Evolutionary conservation across 2,888 invertebrate genomes (phyloP).

Genomic region (Caenorhabditis becei): DNA sequence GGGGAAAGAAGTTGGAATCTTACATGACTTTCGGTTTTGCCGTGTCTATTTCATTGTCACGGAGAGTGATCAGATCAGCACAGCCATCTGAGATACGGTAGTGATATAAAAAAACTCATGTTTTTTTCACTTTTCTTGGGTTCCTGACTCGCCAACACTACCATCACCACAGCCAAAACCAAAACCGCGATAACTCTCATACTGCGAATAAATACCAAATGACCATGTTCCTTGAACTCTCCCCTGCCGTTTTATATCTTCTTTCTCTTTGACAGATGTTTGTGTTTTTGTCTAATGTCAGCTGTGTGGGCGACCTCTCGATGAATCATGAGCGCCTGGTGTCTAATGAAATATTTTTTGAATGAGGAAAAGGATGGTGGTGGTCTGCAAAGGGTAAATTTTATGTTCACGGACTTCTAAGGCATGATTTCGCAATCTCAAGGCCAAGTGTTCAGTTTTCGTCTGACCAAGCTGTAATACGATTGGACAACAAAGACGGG

Average conservation of each 20-base stretch:
- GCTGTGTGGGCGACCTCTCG: conserved; percentile 12
- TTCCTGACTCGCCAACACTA: background rate
- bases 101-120: background rate
- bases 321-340: conserved; percentile 1
- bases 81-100: conserved; percentile 1
- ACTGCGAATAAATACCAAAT: background rate
- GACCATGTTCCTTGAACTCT: background rate
- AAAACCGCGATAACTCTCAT: background rate
- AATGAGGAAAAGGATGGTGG: background rate
- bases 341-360: conserved; percentile 8
- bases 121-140: no score
- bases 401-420: no score
- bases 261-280: conserved; percentile 17
- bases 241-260: conserved; percentile 19
- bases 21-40: conserved; percentile 16
- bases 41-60: conserved; percentile 11
- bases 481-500: no score
- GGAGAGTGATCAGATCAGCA: conserved; percentile 5
- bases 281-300: conserved; percentile 25
- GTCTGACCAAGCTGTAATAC: no score
- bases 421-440: no score
- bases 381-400: background rate
- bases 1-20: background rate
- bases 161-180: no score
- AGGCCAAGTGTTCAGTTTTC: no score